Evolutionary conservation across 2,888 invertebrate genomes (phyloP).

Genomic region (Ormyrus rosae): DNA sequence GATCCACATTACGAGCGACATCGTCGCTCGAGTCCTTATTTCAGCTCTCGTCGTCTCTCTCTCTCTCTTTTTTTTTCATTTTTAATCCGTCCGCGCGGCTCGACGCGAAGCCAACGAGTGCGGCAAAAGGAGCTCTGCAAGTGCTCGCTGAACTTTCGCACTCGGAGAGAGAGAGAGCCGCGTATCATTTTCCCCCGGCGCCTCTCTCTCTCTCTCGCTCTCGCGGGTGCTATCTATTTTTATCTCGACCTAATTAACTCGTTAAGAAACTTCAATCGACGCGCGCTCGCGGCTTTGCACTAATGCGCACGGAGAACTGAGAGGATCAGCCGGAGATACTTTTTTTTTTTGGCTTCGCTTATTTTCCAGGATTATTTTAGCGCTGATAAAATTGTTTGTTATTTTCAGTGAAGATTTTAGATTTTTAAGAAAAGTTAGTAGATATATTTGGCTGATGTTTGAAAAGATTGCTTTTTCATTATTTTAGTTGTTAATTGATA

Average conservation of each 20-base stretch:
- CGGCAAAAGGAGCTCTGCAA: background rate
- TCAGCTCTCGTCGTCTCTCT: background rate
- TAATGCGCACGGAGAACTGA: background rate
- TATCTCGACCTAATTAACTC: slow-evolving; percentile 55
- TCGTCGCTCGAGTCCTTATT: background rate
- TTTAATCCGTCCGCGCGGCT: slow-evolving; percentile 34
- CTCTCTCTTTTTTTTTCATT: background rate
- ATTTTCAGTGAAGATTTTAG: too few relatives aligned
- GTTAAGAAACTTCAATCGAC: slow-evolving; percentile 40
- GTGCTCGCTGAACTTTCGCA: slow-evolving; percentile 23
- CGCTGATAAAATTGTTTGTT: too few relatives aligned
- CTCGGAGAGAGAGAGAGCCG: background rate
- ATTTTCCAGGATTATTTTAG: too few relatives aligned
- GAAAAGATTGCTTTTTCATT: too few relatives aligned
- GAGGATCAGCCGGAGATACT: background rate
- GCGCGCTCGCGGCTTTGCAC: background rate
- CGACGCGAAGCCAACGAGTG: slow-evolving; percentile 28
- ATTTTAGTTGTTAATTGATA: too few relatives aligned
- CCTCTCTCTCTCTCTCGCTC: background rate
- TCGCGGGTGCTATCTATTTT: slow-evolving; percentile 45
- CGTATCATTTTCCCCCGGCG: slow-evolving; percentile 16
- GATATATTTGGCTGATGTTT: too few relatives aligned
- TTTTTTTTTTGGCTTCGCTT: slow-evolving; percentile 10
- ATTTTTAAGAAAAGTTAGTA: too few relatives aligned
- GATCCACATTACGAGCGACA: background rate